Conservation (phyloP, 2,888 invertebrate species). For the Iselma pallidipennis region DNA sequence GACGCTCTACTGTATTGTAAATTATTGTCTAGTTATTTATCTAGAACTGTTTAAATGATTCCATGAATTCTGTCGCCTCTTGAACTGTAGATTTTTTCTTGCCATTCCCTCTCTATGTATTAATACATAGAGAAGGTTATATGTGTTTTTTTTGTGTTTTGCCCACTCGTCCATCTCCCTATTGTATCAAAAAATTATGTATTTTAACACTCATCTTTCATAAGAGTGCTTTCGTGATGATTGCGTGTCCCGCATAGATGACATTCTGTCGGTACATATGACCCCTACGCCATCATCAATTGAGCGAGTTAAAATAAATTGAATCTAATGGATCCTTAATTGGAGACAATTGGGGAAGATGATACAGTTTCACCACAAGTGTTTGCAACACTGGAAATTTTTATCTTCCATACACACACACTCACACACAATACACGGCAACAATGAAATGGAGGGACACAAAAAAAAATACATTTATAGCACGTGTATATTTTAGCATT, state of each 20-base stretch:
- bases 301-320: slow-evolving; percentile 58
- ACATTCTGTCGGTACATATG: slow-evolving; percentile 48
- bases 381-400: slow-evolving; percentile 33
- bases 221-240: slow-evolving; percentile 22
- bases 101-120: too few relatives aligned
- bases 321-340: slow-evolving; percentile 56
- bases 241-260: slow-evolving; percentile 54
- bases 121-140: too few relatives aligned
- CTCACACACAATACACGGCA: neutral
- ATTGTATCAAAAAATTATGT: neutral
- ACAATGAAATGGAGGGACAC: neutral
- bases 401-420: slow-evolving; percentile 2
- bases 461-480: neutral
- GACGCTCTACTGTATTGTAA: too few relatives aligned
- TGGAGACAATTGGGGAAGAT: slow-evolving; percentile 53
- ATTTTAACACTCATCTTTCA: neutral
- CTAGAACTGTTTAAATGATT: too few relatives aligned
- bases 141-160: slow-evolving; percentile 30
- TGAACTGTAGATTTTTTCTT: too few relatives aligned
- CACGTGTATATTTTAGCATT: neutral
- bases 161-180: neutral
- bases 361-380: slow-evolving; percentile 53
- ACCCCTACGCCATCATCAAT: slow-evolving; percentile 56
- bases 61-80: too few relatives aligned
- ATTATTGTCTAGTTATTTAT: too few relatives aligned